Evolutionary conservation across 2,113 vertebrate species (phyloP).

Genomic region (Hypanus sabinus): DNA sequence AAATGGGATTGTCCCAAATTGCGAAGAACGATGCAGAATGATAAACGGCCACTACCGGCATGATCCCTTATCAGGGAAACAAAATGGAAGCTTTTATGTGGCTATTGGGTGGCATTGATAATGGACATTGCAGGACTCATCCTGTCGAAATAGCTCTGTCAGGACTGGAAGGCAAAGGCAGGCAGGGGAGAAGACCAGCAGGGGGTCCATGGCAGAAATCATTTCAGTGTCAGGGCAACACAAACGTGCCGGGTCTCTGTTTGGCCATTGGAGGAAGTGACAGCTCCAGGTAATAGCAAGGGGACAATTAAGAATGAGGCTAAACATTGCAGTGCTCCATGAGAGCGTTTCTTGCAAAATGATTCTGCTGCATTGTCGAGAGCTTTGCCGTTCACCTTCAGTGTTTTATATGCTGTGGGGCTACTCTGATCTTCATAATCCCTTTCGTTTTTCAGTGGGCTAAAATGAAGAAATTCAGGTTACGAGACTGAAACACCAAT

Average conservation of each 20-base stretch:
- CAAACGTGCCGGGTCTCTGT: conserved; percentile 21
- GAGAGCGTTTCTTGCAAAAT: conserved; percentile 10
- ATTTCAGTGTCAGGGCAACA: conserved; percentile 20
- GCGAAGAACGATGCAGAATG: not conserved
- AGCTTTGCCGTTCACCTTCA: not conserved
- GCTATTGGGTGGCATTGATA: conserved; percentile 19
- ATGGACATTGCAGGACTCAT: conserved; percentile 36
- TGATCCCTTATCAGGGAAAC: conserved; percentile 13
- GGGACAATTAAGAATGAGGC: conserved; percentile 6
- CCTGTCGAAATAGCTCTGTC: conserved; percentile 29
- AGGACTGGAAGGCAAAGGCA: conserved; percentile 34
- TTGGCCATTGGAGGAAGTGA: conserved; percentile 17
- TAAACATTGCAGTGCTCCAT: conserved; percentile 29
- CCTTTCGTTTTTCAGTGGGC: not conserved
- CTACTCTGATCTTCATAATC: not conserved
- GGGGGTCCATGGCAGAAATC: conserved; percentile 32
- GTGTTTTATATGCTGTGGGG: conserved; percentile 14
- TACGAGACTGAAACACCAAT: not conserved
- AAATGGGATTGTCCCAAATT: conserved; percentile 17
- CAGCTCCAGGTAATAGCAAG: conserved; percentile 31
- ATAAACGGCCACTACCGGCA: conserved; percentile 12
- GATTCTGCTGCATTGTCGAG: not conserved
- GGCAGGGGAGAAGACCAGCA: not conserved
- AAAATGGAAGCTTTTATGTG: conserved; percentile 38
- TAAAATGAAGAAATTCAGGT: not conserved